A percentile compares a stretch with the other conserved stretches of the same genome.
phyloP scores from a whole-genome alignment of 2,797 vertebrate species.

The Triplophysa bombifrons region DNA sequence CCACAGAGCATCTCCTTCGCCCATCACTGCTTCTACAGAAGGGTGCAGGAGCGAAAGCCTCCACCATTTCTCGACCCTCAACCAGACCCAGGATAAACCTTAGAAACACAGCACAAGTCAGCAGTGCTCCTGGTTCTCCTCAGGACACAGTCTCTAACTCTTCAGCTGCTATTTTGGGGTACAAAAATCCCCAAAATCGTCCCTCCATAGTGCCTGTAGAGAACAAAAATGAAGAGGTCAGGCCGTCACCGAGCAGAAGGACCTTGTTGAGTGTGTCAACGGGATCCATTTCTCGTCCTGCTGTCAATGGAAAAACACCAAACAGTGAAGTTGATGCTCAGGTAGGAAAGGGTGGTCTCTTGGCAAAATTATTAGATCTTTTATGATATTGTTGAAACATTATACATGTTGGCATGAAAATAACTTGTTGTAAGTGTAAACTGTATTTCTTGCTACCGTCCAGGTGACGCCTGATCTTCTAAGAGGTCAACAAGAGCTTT shows the following conservation, averaged over 20 bases:
- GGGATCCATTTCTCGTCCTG: constrained; percentile 39
- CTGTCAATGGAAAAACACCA: constrained; percentile 56
- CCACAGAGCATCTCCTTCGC: constrained; percentile 83
- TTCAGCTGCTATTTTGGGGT: constrained; percentile 60
- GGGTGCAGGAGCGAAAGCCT: constrained; percentile 58
- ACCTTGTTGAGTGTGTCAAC: constrained; percentile 58
- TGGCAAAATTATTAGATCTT: background rate
- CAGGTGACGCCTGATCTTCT: constrained; percentile 95
- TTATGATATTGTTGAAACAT: background rate
- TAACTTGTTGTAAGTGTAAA: background rate
- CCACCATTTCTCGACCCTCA: constrained; percentile 55
- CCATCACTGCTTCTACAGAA: constrained; percentile 84
- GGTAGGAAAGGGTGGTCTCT: constrained; percentile 61
- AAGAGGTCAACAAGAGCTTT: constrained; percentile 93
- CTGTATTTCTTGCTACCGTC: constrained; percentile 52
- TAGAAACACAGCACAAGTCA: constrained; percentile 52
- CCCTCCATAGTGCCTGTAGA: constrained; percentile 62
- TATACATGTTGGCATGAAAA: background rate
- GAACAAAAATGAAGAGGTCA: constrained; percentile 57
- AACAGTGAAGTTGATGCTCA: constrained; percentile 67
- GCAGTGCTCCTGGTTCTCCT: constrained; percentile 72
- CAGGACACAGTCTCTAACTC: constrained; percentile 67
- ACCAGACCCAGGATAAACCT: constrained; percentile 65
- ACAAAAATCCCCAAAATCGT: constrained; percentile 61
- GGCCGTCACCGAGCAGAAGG: constrained; percentile 53